Conservation (phyloP, 2,888 invertebrate genomes). For the Melanostoma scalare region DNA sequence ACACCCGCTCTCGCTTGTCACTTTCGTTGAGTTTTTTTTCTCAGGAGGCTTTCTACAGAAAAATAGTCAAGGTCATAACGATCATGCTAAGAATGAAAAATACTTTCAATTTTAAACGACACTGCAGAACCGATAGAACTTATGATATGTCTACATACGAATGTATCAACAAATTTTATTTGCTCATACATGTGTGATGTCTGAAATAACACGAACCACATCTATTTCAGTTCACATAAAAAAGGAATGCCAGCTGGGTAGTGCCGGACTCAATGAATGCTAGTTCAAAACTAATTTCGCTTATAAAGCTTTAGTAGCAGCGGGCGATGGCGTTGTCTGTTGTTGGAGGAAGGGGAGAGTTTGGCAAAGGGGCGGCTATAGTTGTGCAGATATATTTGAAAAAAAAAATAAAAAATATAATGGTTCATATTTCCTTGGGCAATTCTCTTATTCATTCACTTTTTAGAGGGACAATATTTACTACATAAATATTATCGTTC, state of each 20-base stretch:
- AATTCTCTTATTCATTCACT: too few relatives aligned
- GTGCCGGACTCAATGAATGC: slow-evolving; percentile 32
- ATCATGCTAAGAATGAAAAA: slow-evolving; percentile 19
- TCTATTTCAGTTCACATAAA: slow-evolving; percentile 56
- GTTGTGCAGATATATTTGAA: too few relatives aligned
- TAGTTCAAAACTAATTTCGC: slow-evolving; percentile 46
- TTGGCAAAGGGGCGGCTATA: too few relatives aligned
- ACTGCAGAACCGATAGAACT: neutral
- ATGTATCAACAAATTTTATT: slow-evolving; percentile 17
- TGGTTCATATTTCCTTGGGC: too few relatives aligned
- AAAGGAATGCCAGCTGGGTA: slow-evolving; percentile 29
- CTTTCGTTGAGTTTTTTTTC: slow-evolving; percentile 13
- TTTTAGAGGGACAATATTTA: too few relatives aligned
- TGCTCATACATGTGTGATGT: slow-evolving; percentile 17
- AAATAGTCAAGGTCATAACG: slow-evolving; percentile 21
- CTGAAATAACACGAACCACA: slow-evolving; percentile 30
- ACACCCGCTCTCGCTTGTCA: slow-evolving; percentile 3
- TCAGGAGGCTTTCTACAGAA: neutral
- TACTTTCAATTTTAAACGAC: slow-evolving; percentile 17
- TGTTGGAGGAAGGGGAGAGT: too few relatives aligned
- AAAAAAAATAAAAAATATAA: too few relatives aligned
- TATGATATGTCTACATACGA: neutral
- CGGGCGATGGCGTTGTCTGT: neutral
- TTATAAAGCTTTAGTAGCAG: slow-evolving; percentile 11
- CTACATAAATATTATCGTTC: too few relatives aligned